Conservation (phyloP, 1,140 invertebrate species). For the Lucilia sericata region DNA sequence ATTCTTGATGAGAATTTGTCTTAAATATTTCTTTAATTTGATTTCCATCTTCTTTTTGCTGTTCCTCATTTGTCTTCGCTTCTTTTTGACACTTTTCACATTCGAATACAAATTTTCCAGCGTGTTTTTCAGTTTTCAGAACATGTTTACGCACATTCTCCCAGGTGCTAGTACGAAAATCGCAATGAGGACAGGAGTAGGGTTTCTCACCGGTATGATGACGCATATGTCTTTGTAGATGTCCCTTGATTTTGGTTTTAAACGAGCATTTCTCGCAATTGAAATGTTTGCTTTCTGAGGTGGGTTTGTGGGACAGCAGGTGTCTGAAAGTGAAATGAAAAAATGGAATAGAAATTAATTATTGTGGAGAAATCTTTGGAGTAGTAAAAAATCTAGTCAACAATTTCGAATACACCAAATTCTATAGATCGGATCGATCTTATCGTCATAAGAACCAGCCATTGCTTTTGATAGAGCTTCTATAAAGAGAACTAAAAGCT, state of each 20-base stretch:
- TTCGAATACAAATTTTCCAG: constrained; percentile 81
- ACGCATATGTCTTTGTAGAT: constrained; percentile 81
- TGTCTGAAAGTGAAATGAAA: constrained; percentile 70
- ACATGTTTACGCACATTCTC: constrained; percentile 91
- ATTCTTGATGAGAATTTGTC: constrained; percentile 58
- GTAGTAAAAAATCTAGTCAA: too few relatives aligned
- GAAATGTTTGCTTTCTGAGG: constrained; percentile 69
- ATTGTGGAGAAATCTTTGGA: too few relatives aligned
- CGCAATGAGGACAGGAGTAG: constrained; percentile 86
- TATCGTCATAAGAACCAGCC: too few relatives aligned
- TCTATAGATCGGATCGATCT: too few relatives aligned
- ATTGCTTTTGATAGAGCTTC: too few relatives aligned
- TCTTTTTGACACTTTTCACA: constrained; percentile 73
- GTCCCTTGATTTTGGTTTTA: constrained; percentile 74
- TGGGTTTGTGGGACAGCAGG: constrained; percentile 68
- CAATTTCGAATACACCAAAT: too few relatives aligned
- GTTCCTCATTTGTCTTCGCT: constrained; percentile 37
- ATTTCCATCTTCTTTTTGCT: not conserved
- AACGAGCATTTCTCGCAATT: constrained; percentile 77
- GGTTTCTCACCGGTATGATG: constrained; percentile 85
- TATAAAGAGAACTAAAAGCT: too few relatives aligned
- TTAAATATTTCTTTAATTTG: constrained; percentile 48
- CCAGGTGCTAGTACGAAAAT: constrained; percentile 82
- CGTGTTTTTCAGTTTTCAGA: constrained; percentile 81
- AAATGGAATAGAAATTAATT: not conserved